Evolutionary conservation across 2,888 invertebrate genomes (phyloP).

Genomic region (Papilio elwesi): DNA sequence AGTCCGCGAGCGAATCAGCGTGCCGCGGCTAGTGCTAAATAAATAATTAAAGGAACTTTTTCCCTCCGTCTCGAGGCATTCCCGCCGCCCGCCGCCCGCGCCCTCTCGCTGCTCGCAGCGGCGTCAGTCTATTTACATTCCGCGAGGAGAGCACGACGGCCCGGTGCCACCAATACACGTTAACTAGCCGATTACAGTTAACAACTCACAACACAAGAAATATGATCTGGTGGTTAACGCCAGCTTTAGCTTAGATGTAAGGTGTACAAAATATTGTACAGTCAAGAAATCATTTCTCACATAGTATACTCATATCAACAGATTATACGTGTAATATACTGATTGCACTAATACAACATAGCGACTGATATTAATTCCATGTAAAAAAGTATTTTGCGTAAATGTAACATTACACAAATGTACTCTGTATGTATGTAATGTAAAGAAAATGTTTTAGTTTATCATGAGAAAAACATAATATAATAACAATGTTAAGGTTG

Average conservation of each 20-base stretch:
- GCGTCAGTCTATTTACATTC: slow-evolving; percentile 73
- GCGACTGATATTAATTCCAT: too few relatives aligned
- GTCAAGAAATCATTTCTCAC: not conserved
- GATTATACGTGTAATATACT: too few relatives aligned
- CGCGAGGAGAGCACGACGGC: slow-evolving; percentile 54
- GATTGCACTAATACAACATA: too few relatives aligned
- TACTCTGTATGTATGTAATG: too few relatives aligned
- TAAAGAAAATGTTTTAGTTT: too few relatives aligned
- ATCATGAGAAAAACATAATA: too few relatives aligned
- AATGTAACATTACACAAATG: too few relatives aligned
- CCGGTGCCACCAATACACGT: slow-evolving; percentile 45
- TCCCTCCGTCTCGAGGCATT: slow-evolving; percentile 47
- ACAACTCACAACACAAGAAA: not conserved
- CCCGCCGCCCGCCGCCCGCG: not conserved
- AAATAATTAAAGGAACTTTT: slow-evolving; percentile 60
- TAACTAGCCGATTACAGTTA: slow-evolving; percentile 20
- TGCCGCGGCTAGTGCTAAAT: slow-evolving; percentile 48
- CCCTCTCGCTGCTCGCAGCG: slow-evolving; percentile 39
- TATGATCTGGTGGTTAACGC: not conserved
- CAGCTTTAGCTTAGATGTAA: not conserved
- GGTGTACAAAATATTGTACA: not conserved
- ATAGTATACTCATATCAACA: too few relatives aligned
- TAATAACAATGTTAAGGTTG: not conserved
- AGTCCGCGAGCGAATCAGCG: slow-evolving; percentile 42
- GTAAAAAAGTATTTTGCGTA: too few relatives aligned